phyloP scores from a whole-genome alignment of 2,797 vertebrate genomes.

The Ctenopoma kingsleyae region DNA sequence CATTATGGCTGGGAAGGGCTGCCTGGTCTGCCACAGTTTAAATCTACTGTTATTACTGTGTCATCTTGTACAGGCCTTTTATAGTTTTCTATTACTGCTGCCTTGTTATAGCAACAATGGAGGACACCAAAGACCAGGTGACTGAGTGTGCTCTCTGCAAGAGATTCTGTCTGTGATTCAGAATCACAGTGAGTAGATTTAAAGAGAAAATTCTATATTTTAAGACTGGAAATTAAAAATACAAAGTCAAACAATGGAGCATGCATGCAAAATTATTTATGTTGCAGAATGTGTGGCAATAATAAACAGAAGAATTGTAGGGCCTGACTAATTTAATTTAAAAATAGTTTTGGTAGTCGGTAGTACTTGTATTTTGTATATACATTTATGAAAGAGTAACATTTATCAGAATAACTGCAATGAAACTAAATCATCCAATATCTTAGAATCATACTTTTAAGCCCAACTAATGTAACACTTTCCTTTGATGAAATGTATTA shows the following conservation, averaged over 20 bases:
- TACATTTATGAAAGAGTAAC: background rate
- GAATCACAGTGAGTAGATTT: constrained; percentile 26
- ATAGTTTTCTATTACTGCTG: constrained; percentile 71
- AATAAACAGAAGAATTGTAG: background rate
- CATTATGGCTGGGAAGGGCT: constrained; percentile 51
- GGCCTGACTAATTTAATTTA: background rate
- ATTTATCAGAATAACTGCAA: constrained; percentile 7
- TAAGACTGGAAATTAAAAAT: constrained; percentile 23
- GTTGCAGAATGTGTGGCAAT: background rate
- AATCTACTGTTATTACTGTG: constrained; percentile 81
- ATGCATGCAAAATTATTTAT: constrained; percentile 3
- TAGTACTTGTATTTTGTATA: constrained; percentile 1
- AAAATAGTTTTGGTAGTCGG: background rate
- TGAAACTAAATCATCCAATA: background rate
- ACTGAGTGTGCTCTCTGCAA: constrained; percentile 58
- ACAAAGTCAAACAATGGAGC: background rate
- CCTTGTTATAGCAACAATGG: constrained; percentile 56
- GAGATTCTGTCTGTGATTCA: constrained; percentile 42
- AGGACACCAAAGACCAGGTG: constrained; percentile 54
- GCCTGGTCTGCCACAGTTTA: constrained; percentile 65
- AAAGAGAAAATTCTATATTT: constrained; percentile 30
- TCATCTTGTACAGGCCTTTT: constrained; percentile 69
- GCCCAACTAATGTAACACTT: constrained; percentile 27
- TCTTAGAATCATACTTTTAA: constrained; percentile 20
- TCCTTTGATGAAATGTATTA: constrained; percentile 41